Conservation (phyloP, 2,113 vertebrate genomes). For the Albula glossodonta region DNA sequence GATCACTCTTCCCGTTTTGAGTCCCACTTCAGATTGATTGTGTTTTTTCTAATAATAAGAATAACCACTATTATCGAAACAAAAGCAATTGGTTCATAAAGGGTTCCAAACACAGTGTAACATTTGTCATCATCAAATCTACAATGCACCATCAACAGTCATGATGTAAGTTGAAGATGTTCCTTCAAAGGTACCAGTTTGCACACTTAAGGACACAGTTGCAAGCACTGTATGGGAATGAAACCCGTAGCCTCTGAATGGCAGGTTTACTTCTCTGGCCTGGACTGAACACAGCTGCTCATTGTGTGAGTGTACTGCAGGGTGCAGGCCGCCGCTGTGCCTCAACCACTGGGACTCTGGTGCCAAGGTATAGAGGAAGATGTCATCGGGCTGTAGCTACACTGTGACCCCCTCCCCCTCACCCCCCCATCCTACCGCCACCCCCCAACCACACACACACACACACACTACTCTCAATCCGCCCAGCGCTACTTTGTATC, state of each 20-base stretch:
- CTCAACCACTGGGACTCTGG: background rate
- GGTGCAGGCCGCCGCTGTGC: background rate
- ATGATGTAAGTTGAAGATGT: background rate
- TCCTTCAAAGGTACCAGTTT: too few species aligned
- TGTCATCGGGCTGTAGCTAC: background rate
- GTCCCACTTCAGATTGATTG: constrained; percentile 42
- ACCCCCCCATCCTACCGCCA: background rate
- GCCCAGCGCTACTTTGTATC: constrained; percentile 3
- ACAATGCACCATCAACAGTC: background rate
- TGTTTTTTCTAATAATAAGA: constrained; percentile 57
- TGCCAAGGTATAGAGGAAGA: background rate
- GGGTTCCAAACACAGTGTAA: constrained; percentile 52
- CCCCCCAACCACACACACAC: too few species aligned
- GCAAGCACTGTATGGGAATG: too few species aligned
- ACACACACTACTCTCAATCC: background rate
- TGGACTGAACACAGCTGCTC: too few species aligned
- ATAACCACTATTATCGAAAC: constrained; percentile 60
- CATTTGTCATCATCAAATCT: background rate
- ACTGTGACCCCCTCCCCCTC: background rate
- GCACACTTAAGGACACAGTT: too few species aligned
- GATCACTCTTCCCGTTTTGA: constrained; percentile 37
- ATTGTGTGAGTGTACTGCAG: background rate
- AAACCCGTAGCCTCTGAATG: too few species aligned
- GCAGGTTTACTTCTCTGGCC: too few species aligned
- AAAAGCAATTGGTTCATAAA: constrained; percentile 59